Evolutionary conservation across 2,113 vertebrate species (phyloP).

Genomic region (Opisthocomus hoazin): DNA sequence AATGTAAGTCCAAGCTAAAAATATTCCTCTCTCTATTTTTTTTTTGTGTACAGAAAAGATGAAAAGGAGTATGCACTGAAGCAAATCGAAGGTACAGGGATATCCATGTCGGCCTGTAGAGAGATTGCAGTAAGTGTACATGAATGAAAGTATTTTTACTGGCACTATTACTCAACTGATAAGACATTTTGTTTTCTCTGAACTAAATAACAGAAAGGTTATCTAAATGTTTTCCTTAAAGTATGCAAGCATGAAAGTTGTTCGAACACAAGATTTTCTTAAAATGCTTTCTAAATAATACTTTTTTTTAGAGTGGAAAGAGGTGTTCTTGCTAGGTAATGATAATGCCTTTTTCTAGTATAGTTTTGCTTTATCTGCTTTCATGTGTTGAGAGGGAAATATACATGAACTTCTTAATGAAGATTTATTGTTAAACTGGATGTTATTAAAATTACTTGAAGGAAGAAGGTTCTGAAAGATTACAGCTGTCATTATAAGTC

Average conservation of each 20-base stretch:
- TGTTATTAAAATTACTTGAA: neutral
- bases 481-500: neutral
- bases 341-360: neutral
- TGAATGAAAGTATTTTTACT: conserved; percentile 16
- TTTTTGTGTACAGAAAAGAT: conserved; percentile 75
- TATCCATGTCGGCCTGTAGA: conserved; percentile 87
- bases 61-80: conserved; percentile 86
- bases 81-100: conserved; percentile 86
- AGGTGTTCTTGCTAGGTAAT: neutral
- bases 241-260: neutral
- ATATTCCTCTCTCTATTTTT: conserved; percentile 14
- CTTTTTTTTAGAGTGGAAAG: neutral
- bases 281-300: neutral
- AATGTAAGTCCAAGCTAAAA: conserved; percentile 41
- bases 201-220: neutral
- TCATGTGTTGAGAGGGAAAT: neutral
- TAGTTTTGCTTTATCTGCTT: neutral
- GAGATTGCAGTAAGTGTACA: conserved; percentile 83
- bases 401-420: neutral
- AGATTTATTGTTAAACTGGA: neutral
- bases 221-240: neutral
- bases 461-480: neutral
- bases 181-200: neutral
- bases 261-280: neutral
- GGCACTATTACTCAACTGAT: neutral